Evolutionary conservation across 2,888 invertebrate genomes (phyloP), one percentile per base, ranked within the genome.

Genomic region (Cheilosia variabilis): DNA sequence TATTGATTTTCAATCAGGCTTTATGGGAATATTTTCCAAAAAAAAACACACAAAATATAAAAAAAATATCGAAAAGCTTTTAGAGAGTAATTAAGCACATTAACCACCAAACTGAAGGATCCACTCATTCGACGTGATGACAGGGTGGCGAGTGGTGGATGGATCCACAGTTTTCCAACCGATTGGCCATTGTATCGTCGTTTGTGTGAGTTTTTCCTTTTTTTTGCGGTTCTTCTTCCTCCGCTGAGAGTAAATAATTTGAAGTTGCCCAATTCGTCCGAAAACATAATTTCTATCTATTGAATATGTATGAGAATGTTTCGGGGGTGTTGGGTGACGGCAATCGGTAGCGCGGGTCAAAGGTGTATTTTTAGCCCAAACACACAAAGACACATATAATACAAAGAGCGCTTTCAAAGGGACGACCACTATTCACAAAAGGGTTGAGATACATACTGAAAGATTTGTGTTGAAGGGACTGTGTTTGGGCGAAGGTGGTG

Each of bases 1-100:
- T 78, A 78, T 78, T 50, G 78, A 78, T 78, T 78, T 78, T 71
- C 63, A 78, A 71, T 78, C 78, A 78, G 31, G 68, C 34, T 41
- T 45, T 24, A 31, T 17, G 10, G 13, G 10, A 19, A 55, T 19
- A 24, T 45, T 68, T 43, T 7, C 22, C 24, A 2, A 41, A 37
- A 31, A 52, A 53, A 31, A 31, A 31, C 9, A 31, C 10, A 24
- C 41, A 58, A 17, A 37, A 34, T 22, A 34, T 37, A 47, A 47
- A 60, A 47, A 60, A 53, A n/a, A 50, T 17, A 62, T 53, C 60
- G 55, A 62, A 77, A 77, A 69, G 55, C 45, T 63, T 78, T 72
- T 55, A 27, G 53, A 63, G 50, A 71, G 78, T 63, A 63, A 78
- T 69, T 78, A 78, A 78, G 78, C 69, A 78, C 78, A 63, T 78